Percentiles rank a stretch among this genome's conserved stretches.
phyloP scores from a whole-genome alignment of 2,888 invertebrate species.

The Colostygia pectinataria region DNA sequence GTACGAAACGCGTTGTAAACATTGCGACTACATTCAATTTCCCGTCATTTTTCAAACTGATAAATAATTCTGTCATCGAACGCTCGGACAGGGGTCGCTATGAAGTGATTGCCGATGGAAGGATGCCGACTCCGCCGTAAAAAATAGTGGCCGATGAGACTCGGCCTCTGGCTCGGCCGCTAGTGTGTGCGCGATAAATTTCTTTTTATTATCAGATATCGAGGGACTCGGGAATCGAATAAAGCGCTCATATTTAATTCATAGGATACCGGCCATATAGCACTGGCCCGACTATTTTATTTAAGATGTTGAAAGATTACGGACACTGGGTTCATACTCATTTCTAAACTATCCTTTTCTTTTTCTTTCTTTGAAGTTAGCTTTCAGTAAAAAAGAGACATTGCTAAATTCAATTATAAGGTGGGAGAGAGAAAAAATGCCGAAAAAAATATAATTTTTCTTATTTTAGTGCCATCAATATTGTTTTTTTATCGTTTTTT shows the following conservation, averaged over 20 bases:
- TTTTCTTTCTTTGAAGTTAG: constrained; percentile 33
- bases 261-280: constrained; percentile 81
- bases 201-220: constrained; percentile 83
- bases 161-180: constrained; percentile 46
- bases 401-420: constrained; percentile 10
- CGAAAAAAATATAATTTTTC: neutral
- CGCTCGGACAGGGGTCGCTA: constrained; percentile 82
- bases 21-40: constrained; percentile 84
- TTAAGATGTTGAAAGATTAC: constrained; percentile 79
- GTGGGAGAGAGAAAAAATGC: constrained; percentile 1
- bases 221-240: constrained; percentile 83
- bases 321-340: constrained; percentile 57
- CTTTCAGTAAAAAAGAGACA: constrained; percentile 7
- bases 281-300: constrained; percentile 79
- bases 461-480: neutral
- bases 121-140: constrained; percentile 65
- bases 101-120: constrained; percentile 82
- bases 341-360: constrained; percentile 50
- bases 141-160: constrained; percentile 78
- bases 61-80: constrained; percentile 84
- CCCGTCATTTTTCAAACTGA: constrained; percentile 84
- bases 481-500: too few species aligned
- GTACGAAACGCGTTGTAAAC: constrained; percentile 84
- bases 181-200: constrained; percentile 79
- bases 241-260: constrained; percentile 84